Conservation (phyloP, 2,888 invertebrate genomes). For the Hydrotaea diabolus region DNA sequence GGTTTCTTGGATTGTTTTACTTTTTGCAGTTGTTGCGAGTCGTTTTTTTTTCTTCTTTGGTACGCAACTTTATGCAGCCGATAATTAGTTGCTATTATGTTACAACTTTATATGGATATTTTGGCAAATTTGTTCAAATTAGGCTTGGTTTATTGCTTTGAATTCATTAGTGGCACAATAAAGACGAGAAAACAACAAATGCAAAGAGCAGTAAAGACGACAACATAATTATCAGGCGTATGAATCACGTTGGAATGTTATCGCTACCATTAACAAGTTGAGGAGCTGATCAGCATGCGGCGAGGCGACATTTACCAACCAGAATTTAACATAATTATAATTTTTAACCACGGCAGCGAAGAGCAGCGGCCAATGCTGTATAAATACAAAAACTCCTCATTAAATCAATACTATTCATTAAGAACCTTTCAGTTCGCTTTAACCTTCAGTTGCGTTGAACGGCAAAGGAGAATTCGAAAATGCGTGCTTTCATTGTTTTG, state of each 20-base stretch:
- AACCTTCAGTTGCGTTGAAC: background rate
- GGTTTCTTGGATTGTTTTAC: background rate
- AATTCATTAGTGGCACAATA: background rate
- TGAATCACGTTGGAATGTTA: conserved; percentile 12
- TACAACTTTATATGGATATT: background rate
- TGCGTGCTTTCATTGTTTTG: conserved; percentile 68
- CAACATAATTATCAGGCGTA: conserved; percentile 4
- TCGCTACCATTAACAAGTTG: background rate
- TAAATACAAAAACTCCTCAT: conserved; percentile 7
- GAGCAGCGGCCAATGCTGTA: background rate
- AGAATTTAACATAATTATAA: background rate
- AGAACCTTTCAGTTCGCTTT: conserved; percentile 26
- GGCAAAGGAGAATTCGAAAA: conserved; percentile 54
- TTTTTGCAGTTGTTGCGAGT: background rate
- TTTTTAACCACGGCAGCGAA: background rate
- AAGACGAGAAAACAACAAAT: background rate
- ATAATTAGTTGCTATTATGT: background rate
- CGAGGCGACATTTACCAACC: background rate
- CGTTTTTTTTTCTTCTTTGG: no score
- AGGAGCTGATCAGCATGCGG: background rate
- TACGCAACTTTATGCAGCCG: background rate
- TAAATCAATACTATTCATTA: conserved; percentile 18
- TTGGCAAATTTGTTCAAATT: background rate
- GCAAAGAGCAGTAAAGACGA: background rate
- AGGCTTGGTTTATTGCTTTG: background rate